A percentile compares a stretch with the other conserved stretches of the same genome.
phyloP scores from a whole-genome alignment of 1,140 invertebrate genomes.

The Zaprionus capensis region DNA sequence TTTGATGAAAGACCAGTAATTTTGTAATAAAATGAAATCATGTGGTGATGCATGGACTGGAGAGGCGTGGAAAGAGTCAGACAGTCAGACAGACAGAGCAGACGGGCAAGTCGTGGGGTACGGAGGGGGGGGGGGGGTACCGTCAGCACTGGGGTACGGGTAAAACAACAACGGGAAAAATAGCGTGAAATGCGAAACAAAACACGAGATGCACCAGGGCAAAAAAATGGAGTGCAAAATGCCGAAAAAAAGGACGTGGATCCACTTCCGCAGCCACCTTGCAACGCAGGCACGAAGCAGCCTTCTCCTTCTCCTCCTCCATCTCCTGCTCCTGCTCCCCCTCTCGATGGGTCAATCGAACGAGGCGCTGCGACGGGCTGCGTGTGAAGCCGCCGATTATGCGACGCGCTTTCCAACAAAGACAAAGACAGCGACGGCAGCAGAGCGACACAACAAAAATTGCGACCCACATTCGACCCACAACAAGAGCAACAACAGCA shows the following conservation, averaged over 20 bases:
- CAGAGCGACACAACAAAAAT: constrained; percentile 34
- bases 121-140: too few relatives aligned
- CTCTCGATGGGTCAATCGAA: constrained; percentile 34
- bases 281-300: too few relatives aligned
- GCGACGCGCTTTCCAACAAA: constrained; percentile 71
- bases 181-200: constrained; percentile 32
- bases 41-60: constrained; percentile 47
- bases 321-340: neutral
- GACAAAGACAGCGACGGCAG: constrained; percentile 8
- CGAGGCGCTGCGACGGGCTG: constrained; percentile 31
- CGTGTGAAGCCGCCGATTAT: constrained; percentile 79
- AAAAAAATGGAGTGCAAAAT: constrained; percentile 37
- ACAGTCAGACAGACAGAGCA: constrained; percentile 51
- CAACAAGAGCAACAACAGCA: constrained; percentile 52
- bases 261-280: too few relatives aligned
- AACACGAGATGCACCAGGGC: constrained; percentile 10
- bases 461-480: constrained; percentile 80
- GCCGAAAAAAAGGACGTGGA: constrained; percentile 51
- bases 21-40: constrained; percentile 75
- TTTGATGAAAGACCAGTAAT: constrained; percentile 65
- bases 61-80: constrained; percentile 62
- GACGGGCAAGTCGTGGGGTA: neutral
- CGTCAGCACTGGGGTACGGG: constrained; percentile 1
- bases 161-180: constrained; percentile 23
- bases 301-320: neutral